These are phyloP conservation scores for Bryconaethiops microstoma DNA, from an alignment of 2,797 vertebrate species.

Conservation along the genomic window DNA sequence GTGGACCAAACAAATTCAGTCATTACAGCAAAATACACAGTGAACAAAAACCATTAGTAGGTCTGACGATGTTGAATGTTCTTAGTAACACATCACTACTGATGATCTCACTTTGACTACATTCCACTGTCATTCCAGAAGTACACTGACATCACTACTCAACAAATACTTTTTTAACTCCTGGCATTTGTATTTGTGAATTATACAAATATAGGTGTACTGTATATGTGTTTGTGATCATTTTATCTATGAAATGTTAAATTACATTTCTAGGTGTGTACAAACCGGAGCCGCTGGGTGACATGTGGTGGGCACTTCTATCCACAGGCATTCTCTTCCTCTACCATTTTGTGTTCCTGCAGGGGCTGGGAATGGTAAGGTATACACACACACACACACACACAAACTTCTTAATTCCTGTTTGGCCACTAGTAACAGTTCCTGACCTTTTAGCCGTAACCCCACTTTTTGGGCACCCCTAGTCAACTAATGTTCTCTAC, in stretches of 20 bases:
- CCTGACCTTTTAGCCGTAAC: not conserved
- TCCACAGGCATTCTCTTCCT: conserved; percentile 95
- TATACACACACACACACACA: conserved; percentile 51
- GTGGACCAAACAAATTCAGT: too few relatives aligned
- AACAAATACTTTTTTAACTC: too few relatives aligned
- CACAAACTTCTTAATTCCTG: not conserved
- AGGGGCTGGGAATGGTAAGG: conserved; percentile 93
- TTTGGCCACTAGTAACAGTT: not conserved
- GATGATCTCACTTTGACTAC: too few relatives aligned
- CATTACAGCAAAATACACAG: too few relatives aligned
- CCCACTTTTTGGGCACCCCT: too few relatives aligned
- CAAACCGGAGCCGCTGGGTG: conserved; percentile 90
- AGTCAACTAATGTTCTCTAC: too few relatives aligned
- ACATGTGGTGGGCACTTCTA: conserved; percentile 96
- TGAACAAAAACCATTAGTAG: too few relatives aligned
- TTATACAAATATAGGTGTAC: not conserved
- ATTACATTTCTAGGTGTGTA: conserved; percentile 83
- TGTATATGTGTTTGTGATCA: not conserved
- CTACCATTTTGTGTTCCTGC: conserved; percentile 93
- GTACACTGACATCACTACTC: not conserved
- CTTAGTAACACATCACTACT: too few relatives aligned
- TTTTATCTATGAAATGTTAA: not conserved
- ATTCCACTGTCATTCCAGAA: not conserved
- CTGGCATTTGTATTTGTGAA: not conserved
- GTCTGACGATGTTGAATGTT: too few relatives aligned